Evolutionary conservation across 2,797 vertebrate genomes (phyloP), one percentile per base, ranked within the genome.

Genomic region (Acrossocheilus wenchowensis): DNA sequence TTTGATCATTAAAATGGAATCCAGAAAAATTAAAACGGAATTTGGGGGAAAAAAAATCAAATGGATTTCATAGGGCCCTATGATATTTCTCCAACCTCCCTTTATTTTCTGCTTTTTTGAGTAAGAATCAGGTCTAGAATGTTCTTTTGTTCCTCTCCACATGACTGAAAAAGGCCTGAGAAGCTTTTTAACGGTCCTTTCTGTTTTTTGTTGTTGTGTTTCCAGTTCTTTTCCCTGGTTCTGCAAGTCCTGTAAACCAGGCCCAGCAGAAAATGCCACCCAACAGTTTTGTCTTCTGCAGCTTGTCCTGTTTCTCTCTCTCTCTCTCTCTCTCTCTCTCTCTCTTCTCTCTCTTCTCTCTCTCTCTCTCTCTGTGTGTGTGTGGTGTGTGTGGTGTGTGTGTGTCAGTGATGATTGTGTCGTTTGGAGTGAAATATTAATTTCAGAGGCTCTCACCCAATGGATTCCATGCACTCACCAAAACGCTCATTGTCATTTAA

Each of bases 151-250:
- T 91, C 93, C 92, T 94, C 91, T 97, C 97, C 97, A 97, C 96
- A 95, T 97, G 96, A 96, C 97, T 94, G 96, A 96, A 95, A 84
- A 97, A 95, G 96, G 92, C 93, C 96, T 97, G 97, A 97, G 96
- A 97, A 96, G 96, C 95, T 95, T 98, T 97, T 99, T 99, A 99
- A 99, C 97, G 96, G 97, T 99, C 97, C 97, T 98, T 88, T 89
- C 97, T 98, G 98, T 98, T 97, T 98, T 97, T 98, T 99, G 97
- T 99, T 98, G 97, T 99, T 99, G 98, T 99, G 98, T 99, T 99
- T 99, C 98, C 98, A 99, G 98, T 99, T 99, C 97, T 99, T 99
- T 99, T 99, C 97, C 98, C 98, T 98, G 98, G 97, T 98, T 99
- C 98, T 99, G 97, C 98, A 97, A 98, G 97, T 98, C 97, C 97